Conservation (phyloP, 2,888 invertebrate genomes). For the Drosophila limbata region DNA sequence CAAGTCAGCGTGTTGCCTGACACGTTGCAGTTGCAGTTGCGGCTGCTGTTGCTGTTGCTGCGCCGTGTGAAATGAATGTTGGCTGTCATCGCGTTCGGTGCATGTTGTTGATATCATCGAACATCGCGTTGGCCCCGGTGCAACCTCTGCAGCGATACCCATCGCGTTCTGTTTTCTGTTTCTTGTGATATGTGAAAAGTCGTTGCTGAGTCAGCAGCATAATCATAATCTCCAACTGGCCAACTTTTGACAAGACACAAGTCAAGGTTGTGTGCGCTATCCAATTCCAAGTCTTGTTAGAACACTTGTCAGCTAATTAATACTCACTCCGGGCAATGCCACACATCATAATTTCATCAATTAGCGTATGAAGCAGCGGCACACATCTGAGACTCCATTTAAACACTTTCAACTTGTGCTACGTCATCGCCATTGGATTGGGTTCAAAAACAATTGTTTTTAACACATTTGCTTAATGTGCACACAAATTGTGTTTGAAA, state of each 20-base stretch:
- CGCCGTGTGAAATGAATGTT: slow-evolving; percentile 73
- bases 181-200: slow-evolving; percentile 60
- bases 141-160: slow-evolving; percentile 49
- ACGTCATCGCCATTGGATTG: slow-evolving; percentile 57
- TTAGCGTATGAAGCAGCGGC: slow-evolving; percentile 44
- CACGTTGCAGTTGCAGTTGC: slow-evolving; percentile 47
- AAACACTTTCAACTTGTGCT: slow-evolving; percentile 60
- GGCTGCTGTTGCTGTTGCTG: slow-evolving; percentile 18
- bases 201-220: slow-evolving; percentile 43
- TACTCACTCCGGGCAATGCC: slow-evolving; percentile 29
- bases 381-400: slow-evolving; percentile 41
- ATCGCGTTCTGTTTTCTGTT: slow-evolving; percentile 23
- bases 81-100: slow-evolving; percentile 66
- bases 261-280: slow-evolving; percentile 37
- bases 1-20: slow-evolving; percentile 75
- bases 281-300: slow-evolving; percentile 28
- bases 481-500: slow-evolving; percentile 63
- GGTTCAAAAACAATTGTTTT: slow-evolving; percentile 56
- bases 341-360: slow-evolving; percentile 51
- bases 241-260: slow-evolving; percentile 18
- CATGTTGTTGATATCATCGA: slow-evolving; percentile 77
- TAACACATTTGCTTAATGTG: slow-evolving; percentile 60
- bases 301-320: slow-evolving; percentile 50
- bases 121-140: slow-evolving; percentile 53
- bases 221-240: slow-evolving; percentile 2